Percentiles rank a stretch among this genome's conserved stretches.
Conservation (phyloP, 1,140 invertebrate species). For the Panagrolaimus sp. region DNA sequence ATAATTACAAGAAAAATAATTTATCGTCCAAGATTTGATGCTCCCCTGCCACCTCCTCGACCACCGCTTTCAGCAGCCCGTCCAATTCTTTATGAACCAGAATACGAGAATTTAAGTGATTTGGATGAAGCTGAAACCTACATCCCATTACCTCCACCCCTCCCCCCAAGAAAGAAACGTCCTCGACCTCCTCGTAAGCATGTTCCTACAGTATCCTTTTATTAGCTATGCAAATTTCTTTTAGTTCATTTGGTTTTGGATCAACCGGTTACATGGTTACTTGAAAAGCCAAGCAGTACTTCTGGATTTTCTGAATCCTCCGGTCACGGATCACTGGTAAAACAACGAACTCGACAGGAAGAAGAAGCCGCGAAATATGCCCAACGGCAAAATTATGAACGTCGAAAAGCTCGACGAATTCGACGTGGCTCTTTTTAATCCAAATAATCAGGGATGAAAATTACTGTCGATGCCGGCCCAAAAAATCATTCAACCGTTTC, state of each 20-base stretch:
- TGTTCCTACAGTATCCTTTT: background rate
- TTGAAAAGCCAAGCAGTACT: no score
- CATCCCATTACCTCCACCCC: background rate
- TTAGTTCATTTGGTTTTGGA: background rate
- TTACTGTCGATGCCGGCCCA: no score
- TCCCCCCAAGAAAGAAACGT: background rate
- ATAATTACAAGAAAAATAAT: background rate
- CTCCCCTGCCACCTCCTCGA: background rate
- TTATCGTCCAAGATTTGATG: background rate
- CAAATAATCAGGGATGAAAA: no score
- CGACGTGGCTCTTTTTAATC: no score
- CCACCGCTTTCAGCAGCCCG: background rate
- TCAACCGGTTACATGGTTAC: background rate
- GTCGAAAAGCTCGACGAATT: no score
- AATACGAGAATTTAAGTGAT: constrained; percentile 10
- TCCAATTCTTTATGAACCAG: background rate
- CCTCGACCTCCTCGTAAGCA: background rate
- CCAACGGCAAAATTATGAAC: no score
- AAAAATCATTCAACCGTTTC: no score
- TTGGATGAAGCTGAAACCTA: background rate
- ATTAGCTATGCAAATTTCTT: background rate
- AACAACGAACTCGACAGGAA: no score
- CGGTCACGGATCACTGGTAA: no score
- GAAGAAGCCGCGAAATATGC: no score
- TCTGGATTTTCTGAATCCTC: no score